Percentiles rank a stretch among this genome's conserved stretches.
These are phyloP conservation scores for Limanda limanda DNA, from an alignment of 2,113 vertebrate genomes.

Conservation along the genomic window DNA sequence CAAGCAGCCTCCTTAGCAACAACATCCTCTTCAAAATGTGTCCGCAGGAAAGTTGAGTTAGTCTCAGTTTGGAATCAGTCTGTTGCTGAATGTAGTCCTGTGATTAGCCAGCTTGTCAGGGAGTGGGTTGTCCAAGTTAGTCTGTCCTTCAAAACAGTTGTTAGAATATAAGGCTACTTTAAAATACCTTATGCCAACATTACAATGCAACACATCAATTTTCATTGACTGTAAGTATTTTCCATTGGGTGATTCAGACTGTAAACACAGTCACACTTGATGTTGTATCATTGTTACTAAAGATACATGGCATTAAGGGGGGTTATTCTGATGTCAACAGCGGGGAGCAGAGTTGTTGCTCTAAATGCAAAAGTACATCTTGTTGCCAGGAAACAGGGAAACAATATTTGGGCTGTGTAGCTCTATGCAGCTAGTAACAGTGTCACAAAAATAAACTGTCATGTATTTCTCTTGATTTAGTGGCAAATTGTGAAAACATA, in stretches of 20 bases:
- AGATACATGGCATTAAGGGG: neutral
- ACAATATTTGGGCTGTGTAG: neutral
- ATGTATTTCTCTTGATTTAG: neutral
- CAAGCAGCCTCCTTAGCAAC: too few species aligned
- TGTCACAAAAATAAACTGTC: neutral
- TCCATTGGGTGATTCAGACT: neutral
- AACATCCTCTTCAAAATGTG: too few species aligned
- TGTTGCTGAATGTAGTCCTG: too few species aligned
- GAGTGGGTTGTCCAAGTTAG: too few species aligned
- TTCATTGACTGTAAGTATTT: neutral
- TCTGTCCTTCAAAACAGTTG: too few species aligned
- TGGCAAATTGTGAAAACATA: neutral
- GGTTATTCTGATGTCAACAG: neutral
- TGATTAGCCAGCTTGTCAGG: too few species aligned
- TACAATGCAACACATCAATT: neutral
- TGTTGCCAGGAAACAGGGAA: constrained; percentile 11
- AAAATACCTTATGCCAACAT: too few species aligned
- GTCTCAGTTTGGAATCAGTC: too few species aligned
- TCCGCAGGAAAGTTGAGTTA: too few species aligned
- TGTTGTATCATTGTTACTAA: neutral
- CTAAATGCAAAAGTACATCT: constrained; percentile 12
- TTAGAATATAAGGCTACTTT: too few species aligned
- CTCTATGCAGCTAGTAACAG: too few species aligned
- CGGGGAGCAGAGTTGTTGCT: neutral
- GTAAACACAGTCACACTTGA: neutral